These are phyloP conservation scores for Drosophila nebulosa DNA, from an alignment of 1,140 invertebrate species.

Conservation along the genomic window DNA sequence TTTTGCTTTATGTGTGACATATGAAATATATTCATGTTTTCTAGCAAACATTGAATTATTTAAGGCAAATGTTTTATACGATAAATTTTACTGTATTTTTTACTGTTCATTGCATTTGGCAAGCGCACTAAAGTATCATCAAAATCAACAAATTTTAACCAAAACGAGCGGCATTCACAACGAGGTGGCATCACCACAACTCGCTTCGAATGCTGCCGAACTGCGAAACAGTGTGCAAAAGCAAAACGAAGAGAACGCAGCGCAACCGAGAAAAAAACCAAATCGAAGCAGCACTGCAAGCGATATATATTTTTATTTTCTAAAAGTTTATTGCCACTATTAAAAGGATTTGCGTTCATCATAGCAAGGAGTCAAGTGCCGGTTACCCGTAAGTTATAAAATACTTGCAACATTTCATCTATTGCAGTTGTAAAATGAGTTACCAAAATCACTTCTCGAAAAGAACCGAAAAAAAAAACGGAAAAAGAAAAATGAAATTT, in stretches of 20 bases:
- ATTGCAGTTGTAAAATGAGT: constrained; percentile 32
- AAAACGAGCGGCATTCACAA: constrained; percentile 15
- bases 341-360: constrained; percentile 38
- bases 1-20: constrained; percentile 33
- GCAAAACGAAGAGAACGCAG: constrained; percentile 61
- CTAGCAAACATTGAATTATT: constrained; percentile 19
- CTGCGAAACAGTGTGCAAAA: constrained; percentile 52
- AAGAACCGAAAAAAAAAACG: constrained; percentile 64
- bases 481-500: constrained; percentile 57
- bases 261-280: constrained; percentile 63
- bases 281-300: constrained; percentile 70
- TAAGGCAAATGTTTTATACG: constrained; percentile 32
- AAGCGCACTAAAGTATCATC: background rate
- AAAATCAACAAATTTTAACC: constrained; percentile 5
- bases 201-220: constrained; percentile 13
- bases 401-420: constrained; percentile 35
- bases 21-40: constrained; percentile 24
- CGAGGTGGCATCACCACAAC: constrained; percentile 41
- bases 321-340: constrained; percentile 57
- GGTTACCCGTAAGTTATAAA: constrained; percentile 64
- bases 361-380: constrained; percentile 49
- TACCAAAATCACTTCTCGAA: constrained; percentile 39
- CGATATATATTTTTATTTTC: constrained; percentile 74
- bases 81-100: constrained; percentile 29
- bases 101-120: background rate